phyloP scores from a whole-genome alignment of 2,113 vertebrate species.

The Nyctereutes procyonoides region DNA sequence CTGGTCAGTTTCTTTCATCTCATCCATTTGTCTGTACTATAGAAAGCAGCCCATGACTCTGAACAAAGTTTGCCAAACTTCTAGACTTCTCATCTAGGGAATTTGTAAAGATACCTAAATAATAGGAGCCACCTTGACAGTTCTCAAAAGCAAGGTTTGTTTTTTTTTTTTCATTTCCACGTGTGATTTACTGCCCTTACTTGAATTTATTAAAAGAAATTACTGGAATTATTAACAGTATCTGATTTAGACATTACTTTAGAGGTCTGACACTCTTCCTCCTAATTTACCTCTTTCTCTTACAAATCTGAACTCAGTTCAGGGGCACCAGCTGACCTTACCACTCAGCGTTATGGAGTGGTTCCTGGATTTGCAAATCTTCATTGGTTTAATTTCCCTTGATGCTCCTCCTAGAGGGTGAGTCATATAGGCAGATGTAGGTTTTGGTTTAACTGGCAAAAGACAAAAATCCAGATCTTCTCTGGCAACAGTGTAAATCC shows the following conservation, averaged over 20 bases:
- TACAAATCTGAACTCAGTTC: not conserved
- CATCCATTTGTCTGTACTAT: not conserved
- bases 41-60: not conserved
- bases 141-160: not conserved
- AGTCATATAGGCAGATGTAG: not conserved
- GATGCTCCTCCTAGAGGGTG: not conserved
- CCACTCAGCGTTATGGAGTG: not conserved
- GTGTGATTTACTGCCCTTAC: not conserved
- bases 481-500: not conserved
- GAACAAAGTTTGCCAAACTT: not conserved
- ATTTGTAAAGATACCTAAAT: not conserved
- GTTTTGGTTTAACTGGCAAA: not conserved
- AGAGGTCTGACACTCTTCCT: not conserved
- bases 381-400: conserved; percentile 16
- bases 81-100: not conserved
- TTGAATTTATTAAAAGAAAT: not conserved
- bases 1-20: not conserved
- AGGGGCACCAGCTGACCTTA: not conserved
- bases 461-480: not conserved
- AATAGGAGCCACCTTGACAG: not conserved
- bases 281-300: not conserved
- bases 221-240: not conserved
- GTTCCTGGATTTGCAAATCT: not conserved
- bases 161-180: not conserved
- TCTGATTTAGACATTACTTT: not conserved